These are phyloP conservation scores for Rynchops niger DNA, from an alignment of 2,113 vertebrate genomes.

Conservation along the genomic window DNA sequence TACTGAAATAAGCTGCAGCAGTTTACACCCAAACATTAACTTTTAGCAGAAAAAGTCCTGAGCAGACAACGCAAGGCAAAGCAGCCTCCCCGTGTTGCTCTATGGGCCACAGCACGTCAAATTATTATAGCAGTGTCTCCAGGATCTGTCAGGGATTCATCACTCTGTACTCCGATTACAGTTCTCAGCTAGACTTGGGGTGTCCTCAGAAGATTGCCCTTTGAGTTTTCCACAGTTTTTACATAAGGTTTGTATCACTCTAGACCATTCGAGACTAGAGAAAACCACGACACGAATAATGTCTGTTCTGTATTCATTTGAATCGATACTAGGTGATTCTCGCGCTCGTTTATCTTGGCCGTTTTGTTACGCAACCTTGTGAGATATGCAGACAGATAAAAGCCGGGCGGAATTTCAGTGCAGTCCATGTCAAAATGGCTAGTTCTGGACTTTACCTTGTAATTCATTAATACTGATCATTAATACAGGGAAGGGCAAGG, in stretches of 20 bases:
- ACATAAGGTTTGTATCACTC: neutral
- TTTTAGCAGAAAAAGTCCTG: neutral
- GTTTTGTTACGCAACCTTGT: neutral
- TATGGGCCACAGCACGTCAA: neutral
- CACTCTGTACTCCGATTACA: neutral
- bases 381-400: neutral
- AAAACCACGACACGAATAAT: neutral
- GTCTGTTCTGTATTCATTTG: neutral
- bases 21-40: neutral
- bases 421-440: neutral
- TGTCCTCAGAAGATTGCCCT: neutral
- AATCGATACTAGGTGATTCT: neutral
- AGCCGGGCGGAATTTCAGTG: neutral
- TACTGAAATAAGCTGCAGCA: neutral
- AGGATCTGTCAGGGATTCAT: neutral
- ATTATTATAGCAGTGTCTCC: neutral
- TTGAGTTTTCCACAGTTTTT: neutral
- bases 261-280: neutral
- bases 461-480: neutral
- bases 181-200: neutral
- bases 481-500: neutral
- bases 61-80: neutral
- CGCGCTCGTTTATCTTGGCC: neutral
- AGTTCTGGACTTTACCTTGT: neutral
- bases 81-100: fast-evolving